Base-by-base conservation (phyloP, 2,888 invertebrate genomes). In the Amphipoea lucens region DNA sequence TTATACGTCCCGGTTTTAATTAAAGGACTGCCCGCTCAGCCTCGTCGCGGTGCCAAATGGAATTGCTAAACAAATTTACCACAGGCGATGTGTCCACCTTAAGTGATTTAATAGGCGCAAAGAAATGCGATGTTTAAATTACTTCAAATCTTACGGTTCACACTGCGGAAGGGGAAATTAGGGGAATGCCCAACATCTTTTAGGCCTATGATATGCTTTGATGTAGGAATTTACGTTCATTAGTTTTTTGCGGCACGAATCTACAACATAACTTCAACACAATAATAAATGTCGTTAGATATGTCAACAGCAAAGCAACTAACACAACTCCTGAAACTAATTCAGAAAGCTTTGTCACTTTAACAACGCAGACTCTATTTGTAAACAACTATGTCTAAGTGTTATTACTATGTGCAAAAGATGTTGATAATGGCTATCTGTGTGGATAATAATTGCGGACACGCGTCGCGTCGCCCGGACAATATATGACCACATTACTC, bases 1-100 rank as follows among this genome's bases (percentile, higher is more conserved):
- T 96, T 95, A 95, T 93, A 94, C 94, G 94, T 94, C 94, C 96
- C 95, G 92, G 95, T 93, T 96, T 97, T 96, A 97, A 96, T 97
- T 96, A 97, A 97, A 96, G 96, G 96, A 96, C 96, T 95, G 95
- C 92, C 96, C 96, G 94, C 92, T 92, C 93, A 90, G 91, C 90
- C 92, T 92, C 93, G 91, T 90, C 92, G 92, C 92, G 92, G 92
- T 94, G 95, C 95, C 95, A 95, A 96, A 96, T 95, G 96, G 96
- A 96, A 97, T 97, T 96, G 95, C 96, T 95, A 95, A 97, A 96
- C 96, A 97, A 97, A 97, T 96, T 96, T 95, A 95, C 96, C 96
- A 95, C 96, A 94, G 93, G 94, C 96, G 93, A 95, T 95, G 95
- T 96, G 96, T 97, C 96, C 96, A 97, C 96, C 96, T 96, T 95